Evolutionary conservation across 2,797 vertebrate species (phyloP), one percentile per base, ranked within the genome.

Genomic region (Lateolabrax maculatus): DNA sequence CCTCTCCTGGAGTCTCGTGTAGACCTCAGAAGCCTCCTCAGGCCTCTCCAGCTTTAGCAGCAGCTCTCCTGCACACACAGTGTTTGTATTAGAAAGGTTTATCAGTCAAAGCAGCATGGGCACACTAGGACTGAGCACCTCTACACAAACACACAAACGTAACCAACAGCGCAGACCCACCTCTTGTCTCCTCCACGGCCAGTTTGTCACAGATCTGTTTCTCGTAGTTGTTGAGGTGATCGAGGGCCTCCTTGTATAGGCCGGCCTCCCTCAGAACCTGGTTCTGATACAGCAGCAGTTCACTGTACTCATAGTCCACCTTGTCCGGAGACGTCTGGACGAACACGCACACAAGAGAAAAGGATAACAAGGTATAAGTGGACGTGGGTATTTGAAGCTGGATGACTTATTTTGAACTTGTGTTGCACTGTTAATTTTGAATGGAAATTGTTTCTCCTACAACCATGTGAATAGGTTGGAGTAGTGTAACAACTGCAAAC

Each of bases 131-230:
- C n/a, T n/a, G n/a, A 49, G 29, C 3, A 10, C 5, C 9, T 57
- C 27, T 11, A 7, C 25, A 11, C 36, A 5, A 44, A 34, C 60
- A 23, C n/a, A 21, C 25, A 1, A 2, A 4, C 21, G 1, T 27
- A 52, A 15, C 0, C n/a, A 18, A 8, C 8, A 37, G 34, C 19
- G 11, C 27, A 4, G 1, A 60, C 83, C 10, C 94, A 98, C 97
- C 97, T 97, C 97, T 96, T 8, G 95, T 97, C 95, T 98, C 97
- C 88, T 98, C 97, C 29, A 98, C 97, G 19, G 97, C 97, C 93
- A 98, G 93, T 90, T 98, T 98, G 93, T 98, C 97, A 93, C 97
- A 98, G 90, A 98, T 98, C 88, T 98, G 97, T 81, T 97, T 98
- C 93, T 98, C 97, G n/a, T 98, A 97, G 62, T 95, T 97, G 91